phyloP scores from a whole-genome alignment of 2,797 vertebrate genomes.

The Nasua narica region DNA sequence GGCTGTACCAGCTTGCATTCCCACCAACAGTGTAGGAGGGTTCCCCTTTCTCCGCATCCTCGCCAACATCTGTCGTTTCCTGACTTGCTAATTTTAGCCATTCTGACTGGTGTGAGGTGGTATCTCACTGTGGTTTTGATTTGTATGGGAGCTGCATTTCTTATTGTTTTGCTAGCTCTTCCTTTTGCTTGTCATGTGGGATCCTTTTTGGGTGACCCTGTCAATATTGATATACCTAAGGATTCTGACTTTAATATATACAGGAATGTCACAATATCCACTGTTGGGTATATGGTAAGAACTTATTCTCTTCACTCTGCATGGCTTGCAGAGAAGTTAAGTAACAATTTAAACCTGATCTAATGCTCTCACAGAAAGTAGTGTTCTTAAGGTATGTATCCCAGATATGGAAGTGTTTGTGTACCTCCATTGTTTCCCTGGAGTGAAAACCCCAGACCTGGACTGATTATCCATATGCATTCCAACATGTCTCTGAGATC shows the following conservation, averaged over 20 bases:
- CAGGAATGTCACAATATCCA: background rate
- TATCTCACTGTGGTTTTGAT: no score
- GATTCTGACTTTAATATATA: background rate
- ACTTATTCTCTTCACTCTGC: background rate
- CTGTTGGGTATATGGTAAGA: background rate
- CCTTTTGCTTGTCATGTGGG: background rate
- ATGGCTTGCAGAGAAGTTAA: background rate
- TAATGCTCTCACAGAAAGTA: background rate
- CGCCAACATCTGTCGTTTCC: no score
- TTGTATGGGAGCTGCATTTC: background rate
- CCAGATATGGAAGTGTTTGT: background rate
- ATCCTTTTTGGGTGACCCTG: background rate
- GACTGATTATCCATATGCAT: background rate
- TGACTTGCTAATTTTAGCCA: no score
- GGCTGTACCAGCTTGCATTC: no score
- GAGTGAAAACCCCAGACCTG: background rate
- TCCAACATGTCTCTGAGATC: conserved; percentile 32
- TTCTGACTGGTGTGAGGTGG: no score
- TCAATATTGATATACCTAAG: background rate
- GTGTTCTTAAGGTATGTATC: background rate
- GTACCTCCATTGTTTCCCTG: background rate
- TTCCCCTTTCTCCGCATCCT: no score
- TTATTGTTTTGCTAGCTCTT: background rate
- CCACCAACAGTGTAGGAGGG: no score
- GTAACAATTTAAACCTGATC: background rate